phyloP scores from a whole-genome alignment of 2,888 invertebrate species.

The Rhagonycha lutea region DNA sequence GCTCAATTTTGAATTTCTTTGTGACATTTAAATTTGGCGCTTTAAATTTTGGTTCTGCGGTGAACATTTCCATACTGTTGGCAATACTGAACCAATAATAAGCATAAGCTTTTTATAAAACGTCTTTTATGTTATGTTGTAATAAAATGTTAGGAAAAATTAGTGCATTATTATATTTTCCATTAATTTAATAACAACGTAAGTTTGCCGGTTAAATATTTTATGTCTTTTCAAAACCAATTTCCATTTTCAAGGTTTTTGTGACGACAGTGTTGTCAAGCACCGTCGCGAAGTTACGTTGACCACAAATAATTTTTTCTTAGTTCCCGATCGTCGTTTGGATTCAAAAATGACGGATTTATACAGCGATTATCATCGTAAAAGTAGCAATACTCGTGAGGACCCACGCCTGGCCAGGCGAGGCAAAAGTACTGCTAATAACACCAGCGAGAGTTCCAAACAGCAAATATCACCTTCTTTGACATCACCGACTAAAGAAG shows the following conservation, averaged over 20 bases:
- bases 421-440: constrained; percentile 21
- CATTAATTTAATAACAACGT: background rate
- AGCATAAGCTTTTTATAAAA: background rate
- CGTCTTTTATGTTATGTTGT: background rate
- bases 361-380: constrained; percentile 24
- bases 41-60: background rate
- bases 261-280: background rate
- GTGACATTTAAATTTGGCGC: background rate
- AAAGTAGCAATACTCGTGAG: constrained; percentile 23
- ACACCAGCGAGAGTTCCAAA: constrained; percentile 7
- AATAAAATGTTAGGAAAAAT: background rate
- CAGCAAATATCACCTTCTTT: constrained; percentile 22
- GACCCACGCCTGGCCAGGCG: constrained; percentile 35
- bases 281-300: background rate
- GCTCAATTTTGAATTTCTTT: background rate
- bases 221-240: background rate
- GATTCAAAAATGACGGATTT: constrained; percentile 25
- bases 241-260: background rate
- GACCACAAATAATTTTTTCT: background rate
- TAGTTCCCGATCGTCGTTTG: background rate
- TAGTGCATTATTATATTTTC: background rate
- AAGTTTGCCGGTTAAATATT: background rate
- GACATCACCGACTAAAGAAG: constrained; percentile 14
- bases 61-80: background rate
- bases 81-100: background rate